Evolutionary conservation across 1,140 invertebrate genomes (phyloP), one percentile per base, ranked within the genome.

Genomic region (Chironomus striatipennis): DNA sequence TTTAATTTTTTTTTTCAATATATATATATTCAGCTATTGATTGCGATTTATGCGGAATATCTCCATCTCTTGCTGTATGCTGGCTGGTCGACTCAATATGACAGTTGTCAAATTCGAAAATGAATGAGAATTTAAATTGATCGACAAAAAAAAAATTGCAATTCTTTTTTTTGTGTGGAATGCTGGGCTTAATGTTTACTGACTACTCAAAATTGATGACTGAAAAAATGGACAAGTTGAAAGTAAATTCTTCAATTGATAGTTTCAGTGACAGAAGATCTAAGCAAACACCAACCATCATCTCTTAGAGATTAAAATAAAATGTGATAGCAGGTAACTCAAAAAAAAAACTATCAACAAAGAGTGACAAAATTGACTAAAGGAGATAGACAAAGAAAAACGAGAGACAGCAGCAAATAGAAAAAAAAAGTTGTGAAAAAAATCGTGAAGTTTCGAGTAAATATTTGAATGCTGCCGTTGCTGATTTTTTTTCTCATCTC

Each of bases 371-470:
- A 34, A 34, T 34, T 34, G 24, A 34, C 24, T 34, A 34, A 5
- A 34, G 24, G 24, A 34, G 24, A 34, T 34, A 34, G 24, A 34
- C 24, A 34, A 57, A 57, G n/a, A 57, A 57, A 57, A n/a, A 5
- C 8, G n/a, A 47, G 47, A 70, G 65, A 70, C 65, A 70, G 18
- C 10, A 12, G 9, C 47, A n/a, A 57, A 57, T n/a, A 57, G 10
- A 57, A 57, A 57, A 57, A n/a, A 57, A 57, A 12, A 57, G n/a
- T 10, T 57, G 9, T 10, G 9, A n/a, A 10, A 57, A 57, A 57
- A 57, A 57, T 57, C 47, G 47, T 57, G 47, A 57, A 57, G 47
- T 57, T 57, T 57, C 47, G 20, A 70, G 65, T 21, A 70, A 70
- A 70, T 70, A 70, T 70, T 70, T 70, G 65, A 20, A 20, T 70